These are phyloP conservation scores for Pseudomyrmex flavicornis DNA, from an alignment of 1,140 invertebrate species.

Conservation along the genomic window DNA sequence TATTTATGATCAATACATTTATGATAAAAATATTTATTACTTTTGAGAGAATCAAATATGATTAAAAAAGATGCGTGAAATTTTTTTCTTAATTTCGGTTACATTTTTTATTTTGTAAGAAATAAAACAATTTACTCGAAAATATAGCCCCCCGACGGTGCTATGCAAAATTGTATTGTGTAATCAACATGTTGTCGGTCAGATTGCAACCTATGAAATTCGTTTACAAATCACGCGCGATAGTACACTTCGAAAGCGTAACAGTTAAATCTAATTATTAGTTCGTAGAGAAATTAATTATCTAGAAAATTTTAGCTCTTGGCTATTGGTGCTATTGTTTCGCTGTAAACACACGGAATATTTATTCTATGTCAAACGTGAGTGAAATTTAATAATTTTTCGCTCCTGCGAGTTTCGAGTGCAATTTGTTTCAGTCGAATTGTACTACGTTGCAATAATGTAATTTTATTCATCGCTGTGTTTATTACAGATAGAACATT, in stretches of 20 bases:
- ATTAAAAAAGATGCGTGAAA: not conserved
- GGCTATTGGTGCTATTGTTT: slow-evolving; percentile 24
- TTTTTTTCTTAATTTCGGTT: not conserved
- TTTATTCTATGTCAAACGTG: slow-evolving; percentile 13
- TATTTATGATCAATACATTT: not conserved
- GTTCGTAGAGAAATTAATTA: slow-evolving; percentile 27
- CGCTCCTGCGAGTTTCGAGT: not conserved
- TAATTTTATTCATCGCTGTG: slow-evolving; percentile 15
- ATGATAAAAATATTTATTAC: not conserved
- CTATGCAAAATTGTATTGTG: not conserved
- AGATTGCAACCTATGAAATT: slow-evolving; percentile 13
- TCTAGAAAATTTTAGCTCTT: slow-evolving; percentile 34
- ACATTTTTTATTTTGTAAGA: not conserved
- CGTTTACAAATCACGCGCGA: not conserved
- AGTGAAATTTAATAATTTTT: slow-evolving; percentile 47
- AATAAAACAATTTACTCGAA: slow-evolving; percentile 1
- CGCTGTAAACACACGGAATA: slow-evolving; percentile 6
- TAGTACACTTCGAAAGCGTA: slow-evolving; percentile 23
- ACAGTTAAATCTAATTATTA: slow-evolving; percentile 50
- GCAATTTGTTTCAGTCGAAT: slow-evolving; percentile 16
- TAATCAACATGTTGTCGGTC: not conserved
- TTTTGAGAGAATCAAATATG: too few species aligned
- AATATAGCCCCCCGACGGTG: not conserved
- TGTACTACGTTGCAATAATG: not conserved
- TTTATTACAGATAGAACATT: not conserved